Base-by-base conservation (phyloP, 2,888 invertebrate genomes). In the Polietes domitor region DNA sequence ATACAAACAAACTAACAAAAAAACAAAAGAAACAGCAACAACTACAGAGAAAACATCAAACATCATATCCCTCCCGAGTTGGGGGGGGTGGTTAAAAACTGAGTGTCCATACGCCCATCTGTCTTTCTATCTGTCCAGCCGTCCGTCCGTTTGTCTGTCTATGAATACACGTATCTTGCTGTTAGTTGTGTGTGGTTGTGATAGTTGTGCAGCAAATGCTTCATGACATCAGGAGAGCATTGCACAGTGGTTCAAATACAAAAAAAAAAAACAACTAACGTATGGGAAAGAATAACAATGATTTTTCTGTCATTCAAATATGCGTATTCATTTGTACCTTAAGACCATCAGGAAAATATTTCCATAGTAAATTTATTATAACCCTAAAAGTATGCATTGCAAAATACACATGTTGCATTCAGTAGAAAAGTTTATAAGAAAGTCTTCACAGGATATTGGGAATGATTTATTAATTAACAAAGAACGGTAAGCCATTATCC, bases 61-160 rank as follows among this genome's bases (percentile, higher is more conserved):
- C 61, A 61, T 61, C 61, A 61, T 61, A 61, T 28, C 26, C 61
- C 28, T 47, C 47, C 41, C 68, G 15, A 41, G 26, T n/a, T n/a
- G n/a, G n/a, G n/a, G n/a, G n/a, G n/a, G n/a, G 2, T 10, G 19
- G 55, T 24, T 58, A 58, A 58, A 41, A 28, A 17, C 1, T 37
- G 17, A 41, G 19, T 41, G 41, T 43, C 47, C n/a, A n/a, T 47
- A 28, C 12, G 28, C n/a, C 61, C 24, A 15, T 61, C 15, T 10
- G 7, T 26, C 28, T 61, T 28, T n/a, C 61, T 28, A 9, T 28
- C 9, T n/a, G 9, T 28, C 19, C 15, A 6, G 2, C 7, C 32
- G 61, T 61, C 28, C 7, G 24, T 58, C 58, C 17, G 28, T n/a
- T 2, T 47, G n/a, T 15, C 47, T 47, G n/a, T 55, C 24, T 15